These are phyloP conservation scores for Plebejus argus DNA, from an alignment of 2,888 invertebrate genomes.

Conservation along the genomic window DNA sequence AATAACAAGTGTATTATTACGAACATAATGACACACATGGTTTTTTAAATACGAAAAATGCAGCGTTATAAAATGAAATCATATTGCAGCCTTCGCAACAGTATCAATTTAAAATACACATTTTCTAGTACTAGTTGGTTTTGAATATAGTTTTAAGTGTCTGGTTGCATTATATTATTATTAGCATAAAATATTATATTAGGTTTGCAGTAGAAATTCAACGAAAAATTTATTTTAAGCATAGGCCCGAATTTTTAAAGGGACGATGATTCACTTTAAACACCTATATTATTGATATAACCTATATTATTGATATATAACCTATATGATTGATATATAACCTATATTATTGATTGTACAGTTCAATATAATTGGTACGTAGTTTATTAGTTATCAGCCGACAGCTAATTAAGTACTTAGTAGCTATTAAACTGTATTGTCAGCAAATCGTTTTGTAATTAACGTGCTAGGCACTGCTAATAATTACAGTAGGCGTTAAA, in stretches of 20 bases:
- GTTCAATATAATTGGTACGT: background rate
- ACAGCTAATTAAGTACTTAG: background rate
- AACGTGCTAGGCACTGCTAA: background rate
- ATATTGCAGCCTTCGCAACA: background rate
- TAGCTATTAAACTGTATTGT: background rate
- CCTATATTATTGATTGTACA: too few relatives aligned
- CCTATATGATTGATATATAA: too few relatives aligned
- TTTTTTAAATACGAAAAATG: background rate
- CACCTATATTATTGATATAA: too few relatives aligned
- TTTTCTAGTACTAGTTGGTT: background rate
- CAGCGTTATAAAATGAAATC: background rate
- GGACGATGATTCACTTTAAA: too few relatives aligned
- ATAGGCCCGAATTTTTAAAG: too few relatives aligned
- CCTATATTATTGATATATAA: too few relatives aligned
- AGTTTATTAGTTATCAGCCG: background rate
- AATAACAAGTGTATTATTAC: background rate
- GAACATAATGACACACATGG: background rate
- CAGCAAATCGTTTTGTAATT: background rate
- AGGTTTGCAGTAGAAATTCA: too few relatives aligned
- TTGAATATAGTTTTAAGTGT: too few relatives aligned
- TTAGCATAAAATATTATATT: too few relatives aligned
- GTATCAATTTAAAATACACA: background rate
- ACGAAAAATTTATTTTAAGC: too few relatives aligned
- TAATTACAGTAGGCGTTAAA: background rate
- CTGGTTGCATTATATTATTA: too few relatives aligned